Percentiles rank a stretch among this genome's conserved stretches.
Conservation (phyloP, 2,888 invertebrate genomes). For the Caradrina clavipalpis region DNA sequence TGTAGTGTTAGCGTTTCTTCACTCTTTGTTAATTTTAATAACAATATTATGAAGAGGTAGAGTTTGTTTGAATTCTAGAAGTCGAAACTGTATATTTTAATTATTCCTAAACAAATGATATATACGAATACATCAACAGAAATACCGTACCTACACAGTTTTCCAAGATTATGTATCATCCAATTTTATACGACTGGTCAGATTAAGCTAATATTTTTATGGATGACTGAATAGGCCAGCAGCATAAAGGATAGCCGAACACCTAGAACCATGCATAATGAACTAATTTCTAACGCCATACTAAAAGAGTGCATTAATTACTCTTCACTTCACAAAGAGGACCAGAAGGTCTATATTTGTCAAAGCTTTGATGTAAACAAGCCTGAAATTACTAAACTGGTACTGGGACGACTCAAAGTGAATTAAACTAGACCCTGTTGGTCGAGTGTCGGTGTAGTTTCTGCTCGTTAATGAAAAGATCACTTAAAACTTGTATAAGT, state of each 20-base stretch:
- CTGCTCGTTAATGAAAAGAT: slow-evolving; percentile 75
- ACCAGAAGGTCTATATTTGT: slow-evolving; percentile 40
- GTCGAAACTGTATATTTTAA: no score
- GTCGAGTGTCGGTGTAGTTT: slow-evolving; percentile 69
- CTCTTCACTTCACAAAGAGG: slow-evolving; percentile 23
- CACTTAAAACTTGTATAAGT: slow-evolving; percentile 74
- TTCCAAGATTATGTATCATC: no score
- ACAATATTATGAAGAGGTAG: no score
- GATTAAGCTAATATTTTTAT: no score
- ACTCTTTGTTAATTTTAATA: no score
- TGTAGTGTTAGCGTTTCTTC: no score
- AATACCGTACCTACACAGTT: no score
- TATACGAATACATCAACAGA: no score
- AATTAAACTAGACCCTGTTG: slow-evolving; percentile 71
- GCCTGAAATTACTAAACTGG: slow-evolving; percentile 65
- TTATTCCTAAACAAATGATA: no score
- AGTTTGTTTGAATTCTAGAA: no score
- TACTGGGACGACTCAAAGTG: slow-evolving; percentile 67
- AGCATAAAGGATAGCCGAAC: not conserved
- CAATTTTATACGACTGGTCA: no score
- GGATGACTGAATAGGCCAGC: not conserved
- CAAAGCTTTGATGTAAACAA: slow-evolving; percentile 62
- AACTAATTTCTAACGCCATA: slow-evolving; percentile 5
- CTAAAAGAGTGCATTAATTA: slow-evolving; percentile 33
- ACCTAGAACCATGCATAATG: not conserved